Base-by-base conservation (phyloP, 2,888 invertebrate genomes). In the Drosophila gaucha region DNA sequence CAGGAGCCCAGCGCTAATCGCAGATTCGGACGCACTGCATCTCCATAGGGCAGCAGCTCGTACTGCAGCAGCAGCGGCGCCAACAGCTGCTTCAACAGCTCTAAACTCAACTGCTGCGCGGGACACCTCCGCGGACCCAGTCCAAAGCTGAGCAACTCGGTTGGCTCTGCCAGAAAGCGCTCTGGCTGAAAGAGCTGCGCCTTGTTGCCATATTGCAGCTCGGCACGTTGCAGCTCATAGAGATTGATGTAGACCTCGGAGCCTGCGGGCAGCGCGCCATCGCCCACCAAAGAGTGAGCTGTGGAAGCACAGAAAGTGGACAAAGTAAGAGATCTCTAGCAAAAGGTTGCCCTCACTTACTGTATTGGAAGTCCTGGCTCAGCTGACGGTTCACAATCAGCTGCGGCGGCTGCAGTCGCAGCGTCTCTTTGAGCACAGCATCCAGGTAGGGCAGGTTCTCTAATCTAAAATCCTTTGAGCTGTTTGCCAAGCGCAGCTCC, bases 391-490 rank as follows among this genome's bases (percentile, higher is more conserved):
- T 76, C 6, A 88, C 64, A 22, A 89, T 73, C 12, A 76, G 41
- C 3, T 95, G 94, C 28, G 94, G 94, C 0, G 95, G 95, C 74
- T 93, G 94, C 8, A 95, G 83, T 33, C 95, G 90, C 56, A 95
- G 73, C 0, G 94, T 92, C 88, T 95, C 95, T 78, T 94, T 94
- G 12, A 95, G 93, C 47, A 89, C 89, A 1, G 79, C 70, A 0
- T 83, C 75, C 18, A 88, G 50, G 33, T 65, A 88, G 9, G 77
- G 46, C 12, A 77, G 24, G 6, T 57, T 28, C 18, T 33, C 47
- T n/a, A n/a, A n/a, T n/a, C n/a, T n/a, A n/a, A n/a, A n/a, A 2
- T 33, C 22, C 2, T 55, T 18, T 0, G 10, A 28, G 0, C 22
- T 16, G 6, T 9, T 4, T 1, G 44, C 51, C 1, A 6, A 6